These are phyloP conservation scores for Sebastes matsubarae DNA, from an alignment of 2,797 vertebrate genomes.

Conservation along the genomic window DNA sequence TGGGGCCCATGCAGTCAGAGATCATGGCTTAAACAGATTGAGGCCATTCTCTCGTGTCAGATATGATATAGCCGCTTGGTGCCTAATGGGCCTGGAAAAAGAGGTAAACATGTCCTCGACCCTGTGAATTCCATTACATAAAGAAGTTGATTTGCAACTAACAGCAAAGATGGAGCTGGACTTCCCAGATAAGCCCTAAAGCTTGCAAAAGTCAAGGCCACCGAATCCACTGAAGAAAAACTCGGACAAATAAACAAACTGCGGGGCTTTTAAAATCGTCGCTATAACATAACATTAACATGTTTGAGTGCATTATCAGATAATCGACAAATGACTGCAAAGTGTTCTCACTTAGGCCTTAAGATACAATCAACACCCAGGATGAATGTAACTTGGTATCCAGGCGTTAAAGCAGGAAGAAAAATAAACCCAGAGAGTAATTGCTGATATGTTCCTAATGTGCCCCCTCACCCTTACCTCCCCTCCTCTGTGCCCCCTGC, in stretches of 20 bases:
- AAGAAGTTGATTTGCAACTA: conserved; percentile 77
- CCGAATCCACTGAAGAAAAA: conserved; percentile 23
- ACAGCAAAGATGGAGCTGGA: conserved; percentile 52
- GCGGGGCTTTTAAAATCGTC: conserved; percentile 25
- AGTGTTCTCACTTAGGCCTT: conserved; percentile 63
- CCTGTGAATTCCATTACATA: conserved; percentile 81
- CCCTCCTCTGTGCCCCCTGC: conserved; percentile 75
- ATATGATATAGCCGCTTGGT: conserved; percentile 79
- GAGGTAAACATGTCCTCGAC: conserved; percentile 81
- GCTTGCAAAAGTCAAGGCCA: conserved; percentile 41
- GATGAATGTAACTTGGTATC: conserved; percentile 74
- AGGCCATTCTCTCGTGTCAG: conserved; percentile 75
- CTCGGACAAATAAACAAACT: conserved; percentile 58
- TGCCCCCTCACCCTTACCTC: conserved; percentile 80
- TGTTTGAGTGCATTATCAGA: conserved; percentile 61
- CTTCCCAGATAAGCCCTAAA: conserved; percentile 54
- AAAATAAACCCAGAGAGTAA: conserved; percentile 83
- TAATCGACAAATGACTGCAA: conserved; percentile 68
- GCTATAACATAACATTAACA: conserved; percentile 41
- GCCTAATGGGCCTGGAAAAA: conserved; percentile 83
- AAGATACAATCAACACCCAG: conserved; percentile 71
- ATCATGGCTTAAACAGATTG: conserved; percentile 82
- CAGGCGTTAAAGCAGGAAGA: conserved; percentile 79
- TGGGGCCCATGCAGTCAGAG: conserved; percentile 66
- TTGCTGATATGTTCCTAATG: conserved; percentile 87